Evolutionary conservation across 2,888 invertebrate genomes (phyloP).

Genomic region (Ichneumoninae sp.): DNA sequence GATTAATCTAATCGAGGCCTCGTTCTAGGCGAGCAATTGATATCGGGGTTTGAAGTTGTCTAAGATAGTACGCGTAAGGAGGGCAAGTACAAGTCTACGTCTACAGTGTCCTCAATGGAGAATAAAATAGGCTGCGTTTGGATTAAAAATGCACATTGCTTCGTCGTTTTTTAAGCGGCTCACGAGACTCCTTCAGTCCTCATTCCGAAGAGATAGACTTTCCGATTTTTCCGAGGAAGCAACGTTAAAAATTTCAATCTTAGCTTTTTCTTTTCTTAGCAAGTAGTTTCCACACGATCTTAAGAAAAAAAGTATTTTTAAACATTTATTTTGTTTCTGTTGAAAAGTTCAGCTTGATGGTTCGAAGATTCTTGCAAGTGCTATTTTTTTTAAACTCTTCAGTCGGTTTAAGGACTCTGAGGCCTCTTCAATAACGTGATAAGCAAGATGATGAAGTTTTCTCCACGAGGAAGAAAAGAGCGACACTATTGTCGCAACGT

Average conservation of each 20-base stretch:
- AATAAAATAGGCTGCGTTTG: not conserved
- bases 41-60: slow-evolving; percentile 6
- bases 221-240: not conserved
- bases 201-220: not conserved
- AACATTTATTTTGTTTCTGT: no score
- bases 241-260: not conserved
- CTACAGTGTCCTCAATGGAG: not conserved
- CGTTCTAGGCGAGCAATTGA: slow-evolving; percentile 9
- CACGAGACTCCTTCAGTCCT: not conserved
- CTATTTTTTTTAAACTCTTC: no score
- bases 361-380: no score
- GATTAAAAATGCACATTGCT: not conserved
- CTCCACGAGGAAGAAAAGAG: not conserved
- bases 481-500: not conserved
- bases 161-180: not conserved
- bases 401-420: not conserved
- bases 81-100: slow-evolving; percentile 4
- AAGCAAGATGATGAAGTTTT: not conserved
- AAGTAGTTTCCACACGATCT: not conserved
- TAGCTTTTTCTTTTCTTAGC: not conserved
- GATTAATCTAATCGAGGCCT: slow-evolving; percentile 32
- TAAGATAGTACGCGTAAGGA: not conserved
- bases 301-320: not conserved
- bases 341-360: no score
- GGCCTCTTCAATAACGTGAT: not conserved